phyloP scores from a whole-genome alignment of 1,140 invertebrate genomes.

The Trissolcus basalis region DNA sequence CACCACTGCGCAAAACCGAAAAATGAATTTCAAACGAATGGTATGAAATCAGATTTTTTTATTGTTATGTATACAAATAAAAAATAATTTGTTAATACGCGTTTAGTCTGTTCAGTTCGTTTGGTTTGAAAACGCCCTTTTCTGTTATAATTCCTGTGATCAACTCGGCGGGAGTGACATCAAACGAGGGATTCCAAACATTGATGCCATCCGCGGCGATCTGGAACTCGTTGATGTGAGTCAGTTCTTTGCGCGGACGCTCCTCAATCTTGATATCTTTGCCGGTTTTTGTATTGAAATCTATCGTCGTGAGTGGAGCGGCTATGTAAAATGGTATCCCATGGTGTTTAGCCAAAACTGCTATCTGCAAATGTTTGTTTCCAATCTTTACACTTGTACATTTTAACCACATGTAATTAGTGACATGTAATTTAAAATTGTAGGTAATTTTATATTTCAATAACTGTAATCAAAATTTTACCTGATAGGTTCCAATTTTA shows the following conservation, averaged over 20 bases:
- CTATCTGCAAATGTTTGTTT: constrained; percentile 79
- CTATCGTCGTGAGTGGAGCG: constrained; percentile 94
- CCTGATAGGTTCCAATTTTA: constrained; percentile 99
- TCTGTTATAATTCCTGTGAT: constrained; percentile 98
- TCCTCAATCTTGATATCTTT: constrained; percentile 96
- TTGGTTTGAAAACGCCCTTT: constrained; percentile 87
- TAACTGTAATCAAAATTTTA: constrained; percentile 57
- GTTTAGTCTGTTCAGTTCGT: constrained; percentile 42
- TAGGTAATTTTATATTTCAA: too few species aligned
- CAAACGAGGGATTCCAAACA: constrained; percentile 99
- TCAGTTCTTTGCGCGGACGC: constrained; percentile 92
- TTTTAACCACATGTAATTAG: background rate
- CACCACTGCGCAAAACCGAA: too few species aligned
- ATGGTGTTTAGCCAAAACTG: constrained; percentile 93
- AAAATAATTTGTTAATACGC: too few species aligned
- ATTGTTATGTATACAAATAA: too few species aligned
- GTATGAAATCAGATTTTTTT: too few species aligned
- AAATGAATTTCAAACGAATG: too few species aligned
- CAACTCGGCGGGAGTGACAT: constrained; percentile 95
- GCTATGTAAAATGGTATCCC: constrained; percentile 96
- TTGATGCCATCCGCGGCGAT: constrained; percentile 92
- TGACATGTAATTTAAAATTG: background rate
- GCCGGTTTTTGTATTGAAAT: constrained; percentile 86
- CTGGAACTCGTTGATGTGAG: constrained; percentile 86
- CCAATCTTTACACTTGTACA: background rate